Conservation (phyloP, 2,888 invertebrate genomes). For the Lottia gigantea region DNA sequence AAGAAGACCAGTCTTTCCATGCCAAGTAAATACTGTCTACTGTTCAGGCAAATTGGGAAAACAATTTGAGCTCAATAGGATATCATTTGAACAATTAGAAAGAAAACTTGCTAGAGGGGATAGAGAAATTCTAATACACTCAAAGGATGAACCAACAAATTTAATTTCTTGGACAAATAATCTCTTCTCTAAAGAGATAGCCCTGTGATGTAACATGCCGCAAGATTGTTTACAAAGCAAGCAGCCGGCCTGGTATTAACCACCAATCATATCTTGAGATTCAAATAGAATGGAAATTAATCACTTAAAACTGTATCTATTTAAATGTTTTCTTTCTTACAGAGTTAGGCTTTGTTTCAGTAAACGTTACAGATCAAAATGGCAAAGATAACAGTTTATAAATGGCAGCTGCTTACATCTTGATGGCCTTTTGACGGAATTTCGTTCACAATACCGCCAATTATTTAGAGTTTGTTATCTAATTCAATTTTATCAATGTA, state of each 20-base stretch:
- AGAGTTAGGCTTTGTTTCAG: conserved; percentile 12
- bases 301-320: conserved; percentile 24
- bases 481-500: no score
- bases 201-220: conserved; percentile 22
- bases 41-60: conserved; percentile 34
- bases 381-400: conserved; percentile 5
- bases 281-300: conserved; percentile 22
- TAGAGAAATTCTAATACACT: conserved; percentile 10
- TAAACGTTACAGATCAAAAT: conserved; percentile 18
- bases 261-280: conserved; percentile 22
- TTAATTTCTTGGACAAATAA: conserved; percentile 36
- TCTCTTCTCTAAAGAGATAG: conserved; percentile 24
- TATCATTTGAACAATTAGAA: conserved; percentile 11
- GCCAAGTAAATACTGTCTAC: conserved; percentile 29
- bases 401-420: no score
- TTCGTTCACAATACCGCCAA: no score
- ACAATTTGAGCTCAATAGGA: conserved; percentile 27
- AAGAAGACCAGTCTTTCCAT: conserved; percentile 18
- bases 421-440: no score
- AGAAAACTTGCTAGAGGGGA: conserved; percentile 16
- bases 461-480: no score
- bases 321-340: not conserved
- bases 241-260: conserved; percentile 11
- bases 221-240: conserved; percentile 21
- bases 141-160: conserved; percentile 24